A percentile compares a stretch with the other conserved stretches of the same genome.
These are phyloP conservation scores for Cranoglanis bouderius DNA, from an alignment of 2,113 vertebrate species.

Conservation along the genomic window DNA sequence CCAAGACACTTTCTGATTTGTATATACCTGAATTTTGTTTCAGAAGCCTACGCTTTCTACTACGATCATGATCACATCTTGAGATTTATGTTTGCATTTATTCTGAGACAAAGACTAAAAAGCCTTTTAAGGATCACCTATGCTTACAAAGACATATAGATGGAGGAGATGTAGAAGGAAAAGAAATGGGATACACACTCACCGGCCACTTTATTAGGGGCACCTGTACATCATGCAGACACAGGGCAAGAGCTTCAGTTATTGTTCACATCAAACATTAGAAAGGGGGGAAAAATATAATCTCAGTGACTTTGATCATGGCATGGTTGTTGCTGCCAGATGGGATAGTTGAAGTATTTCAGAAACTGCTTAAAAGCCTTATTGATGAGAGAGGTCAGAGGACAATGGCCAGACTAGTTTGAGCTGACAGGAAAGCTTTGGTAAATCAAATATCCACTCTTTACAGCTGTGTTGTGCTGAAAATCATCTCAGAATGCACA, in stretches of 20 bases:
- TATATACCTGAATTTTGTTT: neutral
- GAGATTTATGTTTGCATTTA: neutral
- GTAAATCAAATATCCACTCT: neutral
- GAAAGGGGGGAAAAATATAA: neutral
- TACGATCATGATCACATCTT: neutral
- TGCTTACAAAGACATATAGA: neutral
- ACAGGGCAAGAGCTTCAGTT: neutral
- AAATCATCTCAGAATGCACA: neutral
- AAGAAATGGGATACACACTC: neutral
- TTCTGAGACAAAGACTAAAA: neutral
- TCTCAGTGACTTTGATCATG: neutral
- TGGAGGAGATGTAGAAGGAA: neutral
- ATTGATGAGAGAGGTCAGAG: neutral
- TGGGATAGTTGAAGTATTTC: neutral
- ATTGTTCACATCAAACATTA: conserved; percentile 11
- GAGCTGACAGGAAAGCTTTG: neutral
- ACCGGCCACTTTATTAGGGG: neutral
- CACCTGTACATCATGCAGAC: neutral
- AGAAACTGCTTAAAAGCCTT: neutral
- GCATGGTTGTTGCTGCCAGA: conserved; percentile 13
- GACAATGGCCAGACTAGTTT: neutral
- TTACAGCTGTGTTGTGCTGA: neutral
- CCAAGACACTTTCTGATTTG: neutral
- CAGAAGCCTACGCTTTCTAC: neutral
- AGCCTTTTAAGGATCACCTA: neutral